A percentile compares a stretch with the other conserved stretches of the same genome.
phyloP scores from a whole-genome alignment of 2,113 vertebrate genomes.

The Chroicocephalus ridibundus region DNA sequence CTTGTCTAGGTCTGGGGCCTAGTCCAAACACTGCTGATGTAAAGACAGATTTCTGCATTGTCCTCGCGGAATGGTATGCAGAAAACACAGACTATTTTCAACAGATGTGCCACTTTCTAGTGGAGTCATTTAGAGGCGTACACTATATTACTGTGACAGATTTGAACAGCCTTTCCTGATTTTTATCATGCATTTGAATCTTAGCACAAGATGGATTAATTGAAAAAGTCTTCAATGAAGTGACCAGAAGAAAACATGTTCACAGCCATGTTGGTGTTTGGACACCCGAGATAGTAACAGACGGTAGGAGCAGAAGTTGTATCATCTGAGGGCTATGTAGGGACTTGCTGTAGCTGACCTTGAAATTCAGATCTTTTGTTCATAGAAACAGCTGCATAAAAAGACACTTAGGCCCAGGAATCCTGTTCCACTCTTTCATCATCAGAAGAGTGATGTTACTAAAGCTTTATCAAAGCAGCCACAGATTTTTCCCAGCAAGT shows the following conservation, averaged over 20 bases:
- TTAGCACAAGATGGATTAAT: not conserved
- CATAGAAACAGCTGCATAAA: not conserved
- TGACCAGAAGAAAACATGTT: not conserved
- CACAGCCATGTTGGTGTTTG: not conserved
- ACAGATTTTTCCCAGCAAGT: not conserved
- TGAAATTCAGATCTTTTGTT: not conserved
- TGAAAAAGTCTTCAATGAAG: not conserved
- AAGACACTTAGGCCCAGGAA: not conserved
- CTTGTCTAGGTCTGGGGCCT: not conserved
- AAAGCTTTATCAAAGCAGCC: not conserved
- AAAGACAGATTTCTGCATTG: not conserved
- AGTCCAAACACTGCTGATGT: not conserved
- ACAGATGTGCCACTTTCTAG: not conserved
- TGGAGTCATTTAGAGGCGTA: not conserved
- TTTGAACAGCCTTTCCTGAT: not conserved
- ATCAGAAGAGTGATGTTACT: not conserved
- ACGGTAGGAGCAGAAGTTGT: not conserved
- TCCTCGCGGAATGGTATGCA: not conserved
- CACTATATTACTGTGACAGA: not conserved
- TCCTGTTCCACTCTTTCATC: not conserved
- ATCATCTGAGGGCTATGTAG: not conserved
- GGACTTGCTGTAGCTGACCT: not conserved
- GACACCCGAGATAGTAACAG: not conserved
- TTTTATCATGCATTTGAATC: not conserved
- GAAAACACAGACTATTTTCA: not conserved